A percentile compares a stretch with the other conserved stretches of the same genome.
These are phyloP conservation scores for Phragmatobia fuliginosa DNA, from an alignment of 2,888 invertebrate genomes.

Conservation along the genomic window DNA sequence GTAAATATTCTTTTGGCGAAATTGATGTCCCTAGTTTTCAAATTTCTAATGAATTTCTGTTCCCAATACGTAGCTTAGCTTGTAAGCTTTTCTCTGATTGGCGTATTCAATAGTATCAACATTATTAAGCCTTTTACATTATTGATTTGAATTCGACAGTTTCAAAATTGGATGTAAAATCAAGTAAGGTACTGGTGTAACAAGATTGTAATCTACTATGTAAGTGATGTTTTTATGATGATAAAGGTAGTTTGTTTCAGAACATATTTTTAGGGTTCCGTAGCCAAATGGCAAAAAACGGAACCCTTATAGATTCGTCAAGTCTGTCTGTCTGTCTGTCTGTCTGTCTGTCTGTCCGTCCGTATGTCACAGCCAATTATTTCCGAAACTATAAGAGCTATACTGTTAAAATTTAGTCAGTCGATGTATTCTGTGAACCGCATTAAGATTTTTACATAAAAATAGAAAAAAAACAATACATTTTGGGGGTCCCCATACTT, in stretches of 20 bases:
- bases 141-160: neutral
- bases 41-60: neutral
- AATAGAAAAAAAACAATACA: no score
- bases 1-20: neutral
- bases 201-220: neutral
- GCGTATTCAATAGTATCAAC: neutral
- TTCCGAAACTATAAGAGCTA: no score
- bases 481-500: no score
- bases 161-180: neutral
- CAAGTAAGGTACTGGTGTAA: neutral
- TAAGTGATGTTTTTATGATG: neutral
- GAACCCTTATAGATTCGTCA: no score
- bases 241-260: neutral
- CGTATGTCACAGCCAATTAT: no score
- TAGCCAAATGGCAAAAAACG: no score
- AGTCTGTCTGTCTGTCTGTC: no score
- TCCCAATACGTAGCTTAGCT: neutral
- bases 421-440: no score
- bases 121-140: neutral
- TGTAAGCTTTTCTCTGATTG: neutral
- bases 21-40: neutral
- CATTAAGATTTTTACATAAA: no score
- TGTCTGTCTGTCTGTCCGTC: no score
- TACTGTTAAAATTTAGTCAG: no score
- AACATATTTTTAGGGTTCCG: no score